Evolutionary conservation across 2,888 invertebrate species (phyloP).

Genomic region (Stratiomys singularior): DNA sequence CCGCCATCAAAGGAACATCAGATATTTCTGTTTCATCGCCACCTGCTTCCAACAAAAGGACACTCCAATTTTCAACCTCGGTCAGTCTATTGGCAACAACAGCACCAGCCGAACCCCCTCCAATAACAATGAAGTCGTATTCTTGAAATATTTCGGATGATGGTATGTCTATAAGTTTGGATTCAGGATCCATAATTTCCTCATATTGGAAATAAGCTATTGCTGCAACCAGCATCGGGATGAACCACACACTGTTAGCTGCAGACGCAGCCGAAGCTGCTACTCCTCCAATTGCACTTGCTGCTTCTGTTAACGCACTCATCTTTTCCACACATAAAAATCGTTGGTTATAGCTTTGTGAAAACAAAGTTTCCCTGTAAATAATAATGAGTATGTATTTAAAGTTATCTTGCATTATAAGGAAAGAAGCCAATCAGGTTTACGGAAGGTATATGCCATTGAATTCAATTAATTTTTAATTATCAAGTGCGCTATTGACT

Average conservation of each 20-base stretch:
- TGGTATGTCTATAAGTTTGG: conserved; percentile 77
- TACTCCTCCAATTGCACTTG: conserved; percentile 72
- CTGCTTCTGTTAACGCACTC: conserved; percentile 74
- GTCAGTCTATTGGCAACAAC: conserved; percentile 67
- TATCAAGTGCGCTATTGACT: no score
- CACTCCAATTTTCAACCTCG: conserved; percentile 64
- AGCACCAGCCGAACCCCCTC: conserved; percentile 86
- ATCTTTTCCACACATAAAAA: conserved; percentile 60
- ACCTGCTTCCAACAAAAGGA: conserved; percentile 68
- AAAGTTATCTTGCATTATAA: no score
- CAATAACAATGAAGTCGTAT: conserved; percentile 88
- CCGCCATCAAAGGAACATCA: conserved; percentile 87
- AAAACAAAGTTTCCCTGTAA: no score
- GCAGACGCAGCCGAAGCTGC: conserved; percentile 71
- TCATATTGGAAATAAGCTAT: conserved; percentile 90
- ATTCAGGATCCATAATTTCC: conserved; percentile 85
- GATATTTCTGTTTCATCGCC: conserved; percentile 85
- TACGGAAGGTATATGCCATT: no score
- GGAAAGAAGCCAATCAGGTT: no score
- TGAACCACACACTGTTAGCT: conserved; percentile 79
- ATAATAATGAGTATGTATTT: no score
- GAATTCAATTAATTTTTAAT: no score
- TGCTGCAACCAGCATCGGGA: conserved; percentile 85
- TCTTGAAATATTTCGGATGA: conserved; percentile 71
- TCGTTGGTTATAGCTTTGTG: no score